A percentile compares a stretch with the other conserved stretches of the same genome.
phyloP scores from a whole-genome alignment of 2,888 invertebrate species.

The Spialia ferax region DNA sequence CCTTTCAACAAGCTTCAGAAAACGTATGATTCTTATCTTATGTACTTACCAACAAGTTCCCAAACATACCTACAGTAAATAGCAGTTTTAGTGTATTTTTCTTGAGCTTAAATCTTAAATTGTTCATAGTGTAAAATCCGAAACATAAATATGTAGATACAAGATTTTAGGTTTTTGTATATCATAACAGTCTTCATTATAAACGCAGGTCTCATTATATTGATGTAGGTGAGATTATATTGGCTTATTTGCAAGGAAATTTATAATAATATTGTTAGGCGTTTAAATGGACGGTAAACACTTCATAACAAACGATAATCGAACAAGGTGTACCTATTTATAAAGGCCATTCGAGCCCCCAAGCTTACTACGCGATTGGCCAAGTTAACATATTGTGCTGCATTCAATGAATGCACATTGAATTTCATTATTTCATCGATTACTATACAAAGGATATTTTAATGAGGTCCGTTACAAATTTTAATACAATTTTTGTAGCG shows the following conservation, averaged over 20 bases:
- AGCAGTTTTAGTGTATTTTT: conserved; percentile 7
- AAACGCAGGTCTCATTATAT: background rate
- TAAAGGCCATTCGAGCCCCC: conserved; percentile 25
- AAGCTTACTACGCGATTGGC: conserved; percentile 19
- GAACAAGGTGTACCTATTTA: conserved; percentile 21
- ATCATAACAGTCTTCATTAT: background rate
- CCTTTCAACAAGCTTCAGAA: conserved; percentile 30
- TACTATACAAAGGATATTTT: conserved; percentile 7
- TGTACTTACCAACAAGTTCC: conserved; percentile 7
- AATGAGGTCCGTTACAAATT: conserved; percentile 1
- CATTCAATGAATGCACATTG: conserved; percentile 13
- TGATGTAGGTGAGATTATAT: background rate
- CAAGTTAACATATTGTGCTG: conserved; percentile 17
- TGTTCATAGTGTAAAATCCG: background rate
- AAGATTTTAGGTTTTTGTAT: background rate
- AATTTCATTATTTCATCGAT: conserved; percentile 13
- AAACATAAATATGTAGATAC: background rate
- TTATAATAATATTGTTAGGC: conserved; percentile 11
- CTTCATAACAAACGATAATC: conserved; percentile 28
- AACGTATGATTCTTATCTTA: conserved; percentile 16
- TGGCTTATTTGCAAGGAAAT: conserved; percentile 6
- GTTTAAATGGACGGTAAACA: conserved; percentile 19
- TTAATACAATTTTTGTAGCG: background rate
- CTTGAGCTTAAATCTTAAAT: background rate
- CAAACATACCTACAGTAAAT: conserved; percentile 29